Base-by-base conservation (phyloP, 2,797 vertebrate species). In the Dermochelys coriacea region DNA sequence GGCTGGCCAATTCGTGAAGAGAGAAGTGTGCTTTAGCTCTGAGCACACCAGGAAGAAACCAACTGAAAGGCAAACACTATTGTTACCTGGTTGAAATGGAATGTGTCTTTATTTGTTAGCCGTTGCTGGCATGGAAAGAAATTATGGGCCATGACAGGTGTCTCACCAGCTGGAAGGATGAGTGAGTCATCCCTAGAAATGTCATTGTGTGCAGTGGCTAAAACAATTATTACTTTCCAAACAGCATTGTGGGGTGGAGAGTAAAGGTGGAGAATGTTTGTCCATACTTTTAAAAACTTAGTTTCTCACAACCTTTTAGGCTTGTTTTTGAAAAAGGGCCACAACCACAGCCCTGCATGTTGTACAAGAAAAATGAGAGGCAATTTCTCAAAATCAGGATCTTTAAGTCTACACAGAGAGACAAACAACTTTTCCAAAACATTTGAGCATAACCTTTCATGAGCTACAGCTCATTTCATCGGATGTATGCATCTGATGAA, bases 121-220 rank as follows among this genome's bases (percentile, higher is more conserved):
- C 82, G 23, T 89, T 27, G 1, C 34, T 89, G 85, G 29, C 14
- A 4, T 1, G 0, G n/a, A 41, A 68, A 71, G 81, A 83, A 80
- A 84, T 51, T 37, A 34, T 5, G 1, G 27, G 29, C 16, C 21
- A 57, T 47, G 71, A 45, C 78, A 91, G 6, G 3, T 18, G 6
- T 61, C 34, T 68, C 1, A 1, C 12, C 19, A 1, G 0, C 8
- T 1, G 2, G 74, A 49, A 89, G 84, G 49, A 4, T 5, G 0
- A 37, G 29, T 74, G 34, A 11, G 6, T 59, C 14, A 7, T 14
- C 37, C 1, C 2, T 21, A 82, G 25, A 90, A 15, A 29, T 15
- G 59, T 55, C 21, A 6, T 10, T 0, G 0, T 1, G 34, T 41
- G 71, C 21, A 12, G 55, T 37, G 11, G 5, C 16, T 2, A 1